phyloP scores from a whole-genome alignment of 2,113 vertebrate genomes.

The Aix galericulata region DNA sequence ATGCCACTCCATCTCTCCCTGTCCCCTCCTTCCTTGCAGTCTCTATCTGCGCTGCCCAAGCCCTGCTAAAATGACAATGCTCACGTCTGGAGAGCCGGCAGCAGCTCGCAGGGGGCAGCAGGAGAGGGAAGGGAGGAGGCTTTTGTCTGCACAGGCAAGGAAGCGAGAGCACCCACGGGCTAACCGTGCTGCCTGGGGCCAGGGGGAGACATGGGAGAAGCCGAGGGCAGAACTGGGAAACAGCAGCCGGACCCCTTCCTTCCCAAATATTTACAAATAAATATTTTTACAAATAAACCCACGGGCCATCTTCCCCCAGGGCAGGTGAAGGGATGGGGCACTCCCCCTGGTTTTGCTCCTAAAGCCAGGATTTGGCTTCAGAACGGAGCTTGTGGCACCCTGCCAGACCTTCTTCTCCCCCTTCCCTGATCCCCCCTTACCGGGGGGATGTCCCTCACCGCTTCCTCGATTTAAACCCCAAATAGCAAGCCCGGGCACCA shows the following conservation, averaged over 20 bases:
- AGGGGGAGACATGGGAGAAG: not conserved
- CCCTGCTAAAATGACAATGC: fast-evolving
- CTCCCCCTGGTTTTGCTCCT: not conserved
- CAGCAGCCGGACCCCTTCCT: not conserved
- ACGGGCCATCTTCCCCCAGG: not conserved
- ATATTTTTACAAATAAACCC: not conserved
- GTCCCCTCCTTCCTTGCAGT: not conserved
- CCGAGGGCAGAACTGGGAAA: not conserved
- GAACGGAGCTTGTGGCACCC: not conserved
- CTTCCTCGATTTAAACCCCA: not conserved
- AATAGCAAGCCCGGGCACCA: fast-evolving
- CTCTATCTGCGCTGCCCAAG: not conserved
- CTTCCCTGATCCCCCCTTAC: not conserved
- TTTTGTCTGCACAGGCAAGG: fast-evolving
- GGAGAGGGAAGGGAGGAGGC: not conserved
- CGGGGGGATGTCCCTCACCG: not conserved
- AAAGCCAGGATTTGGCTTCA: not conserved
- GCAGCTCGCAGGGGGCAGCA: not conserved
- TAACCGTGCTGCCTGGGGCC: not conserved
- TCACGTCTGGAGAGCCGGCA: not conserved
- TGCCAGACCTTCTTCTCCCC: not conserved
- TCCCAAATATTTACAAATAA: not conserved
- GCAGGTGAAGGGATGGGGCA: not conserved
- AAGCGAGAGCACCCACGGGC: too few relatives aligned
- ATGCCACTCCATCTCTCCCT: not conserved